These are phyloP conservation scores for Tachysurus vachellii DNA, from an alignment of 2,113 vertebrate genomes.

Conservation along the genomic window DNA sequence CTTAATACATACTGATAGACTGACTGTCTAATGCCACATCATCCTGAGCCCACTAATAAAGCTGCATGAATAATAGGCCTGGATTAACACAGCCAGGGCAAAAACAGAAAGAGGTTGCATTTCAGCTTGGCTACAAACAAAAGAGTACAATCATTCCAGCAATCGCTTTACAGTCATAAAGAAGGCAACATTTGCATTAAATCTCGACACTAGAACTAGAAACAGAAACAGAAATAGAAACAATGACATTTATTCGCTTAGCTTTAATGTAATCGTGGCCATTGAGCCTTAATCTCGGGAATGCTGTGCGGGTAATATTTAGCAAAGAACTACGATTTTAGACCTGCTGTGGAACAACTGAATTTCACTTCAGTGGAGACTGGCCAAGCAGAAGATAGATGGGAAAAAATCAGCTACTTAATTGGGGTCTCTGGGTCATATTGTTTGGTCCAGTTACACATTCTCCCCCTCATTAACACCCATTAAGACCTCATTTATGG, in stretches of 20 bases:
- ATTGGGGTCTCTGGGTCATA: slow-evolving; percentile 77
- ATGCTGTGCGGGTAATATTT: background rate
- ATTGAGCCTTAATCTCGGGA: slow-evolving; percentile 4
- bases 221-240: background rate
- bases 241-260: background rate
- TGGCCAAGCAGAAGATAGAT: slow-evolving; percentile 56
- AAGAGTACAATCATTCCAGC: slow-evolving; percentile 22
- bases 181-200: background rate
- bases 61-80: slow-evolving; percentile 47
- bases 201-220: background rate
- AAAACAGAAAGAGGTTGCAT: slow-evolving; percentile 29
- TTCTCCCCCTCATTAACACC: slow-evolving; percentile 73
- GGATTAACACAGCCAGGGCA: slow-evolving; percentile 45
- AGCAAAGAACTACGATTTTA: background rate
- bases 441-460: slow-evolving; percentile 69
- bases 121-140: slow-evolving; percentile 38
- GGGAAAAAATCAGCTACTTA: slow-evolving; percentile 77
- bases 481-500: slow-evolving; percentile 75
- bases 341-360: slow-evolving; percentile 37
- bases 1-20: slow-evolving; percentile 79
- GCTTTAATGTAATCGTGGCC: background rate
- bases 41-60: slow-evolving; percentile 64
- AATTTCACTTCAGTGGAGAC: slow-evolving; percentile 54
- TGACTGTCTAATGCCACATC: slow-evolving; percentile 70
- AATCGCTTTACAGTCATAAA: background rate